Base-by-base conservation (phyloP, 2,888 invertebrate genomes). In the Hanleya hanleyi region DNA sequence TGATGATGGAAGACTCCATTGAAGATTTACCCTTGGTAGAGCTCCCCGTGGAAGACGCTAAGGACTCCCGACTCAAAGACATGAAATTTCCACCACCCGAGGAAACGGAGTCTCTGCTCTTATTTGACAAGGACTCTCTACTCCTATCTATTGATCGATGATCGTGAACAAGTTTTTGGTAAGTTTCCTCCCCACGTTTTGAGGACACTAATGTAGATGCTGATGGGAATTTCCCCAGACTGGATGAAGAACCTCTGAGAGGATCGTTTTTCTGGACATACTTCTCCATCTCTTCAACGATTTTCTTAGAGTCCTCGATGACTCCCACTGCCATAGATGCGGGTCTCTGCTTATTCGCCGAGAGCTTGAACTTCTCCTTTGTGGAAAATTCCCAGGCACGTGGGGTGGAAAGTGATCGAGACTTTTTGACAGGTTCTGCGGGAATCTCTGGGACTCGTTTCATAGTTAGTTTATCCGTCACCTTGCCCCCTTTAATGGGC, bases 231-330 rank as follows among this genome's bases (percentile, higher is more conserved):
- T 57, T 57, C 29, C 15, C 32, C 18, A 26, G 18, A 57, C 57
- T 57, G 57, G 57, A 57, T 4, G 26, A 29, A 57, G 18, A 26
- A 57, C 29, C 32, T 22, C 29, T 22, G 15, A 57, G 1, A 7
- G 57, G 32, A 12, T 22, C 15, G 29, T 57, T 18, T 57, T 32
- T 57, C 57, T 18, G 26, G 15, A 26, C 57, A 57, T 87, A 87
- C 51, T 81, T 82, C 65, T 86, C 86, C 87, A 87, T 87, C 75
- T 87, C 87, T 33, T 83, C 85, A 29, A 87, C 78, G 61, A 87
- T 78, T 71, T 80, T 81, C 61, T 85, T 80, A 75, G 84, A 83
- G 49, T 84, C 85, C 61, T 81, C 77, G 33, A 81, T 74, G 38
- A 70, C 69, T 15, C 73, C 75, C 36, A 37, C 26, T n/a, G 41